These are phyloP conservation scores for Vipera ursinii DNA, from an alignment of 2,797 vertebrate species.

Conservation along the genomic window DNA sequence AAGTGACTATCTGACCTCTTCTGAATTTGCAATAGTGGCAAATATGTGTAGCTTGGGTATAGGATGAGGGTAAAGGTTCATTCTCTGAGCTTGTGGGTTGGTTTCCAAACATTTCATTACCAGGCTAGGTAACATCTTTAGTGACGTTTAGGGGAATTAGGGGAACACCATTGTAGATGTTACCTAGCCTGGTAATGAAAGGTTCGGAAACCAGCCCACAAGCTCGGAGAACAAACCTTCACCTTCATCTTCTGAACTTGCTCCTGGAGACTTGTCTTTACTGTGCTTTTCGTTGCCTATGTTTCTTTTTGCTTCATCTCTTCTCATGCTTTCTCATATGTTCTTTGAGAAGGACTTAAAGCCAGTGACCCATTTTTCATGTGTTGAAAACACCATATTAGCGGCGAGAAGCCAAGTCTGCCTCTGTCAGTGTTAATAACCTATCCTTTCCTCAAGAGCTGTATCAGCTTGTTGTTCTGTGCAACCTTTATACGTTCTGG, in stretches of 20 bases:
- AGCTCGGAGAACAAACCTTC: too few relatives aligned
- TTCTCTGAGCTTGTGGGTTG: too few relatives aligned
- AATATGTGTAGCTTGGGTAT: too few relatives aligned
- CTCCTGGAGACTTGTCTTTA: not conserved
- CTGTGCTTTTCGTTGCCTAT: not conserved
- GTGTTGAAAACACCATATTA: not conserved
- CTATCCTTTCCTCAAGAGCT: conserved; percentile 21
- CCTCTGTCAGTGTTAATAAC: conserved; percentile 25
- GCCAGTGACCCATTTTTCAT: conserved; percentile 54
- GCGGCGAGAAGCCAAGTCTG: conserved; percentile 30
- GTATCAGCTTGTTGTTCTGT: conserved; percentile 28
- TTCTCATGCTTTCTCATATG: not conserved
- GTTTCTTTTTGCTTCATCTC: not conserved
- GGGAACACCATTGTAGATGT: too few relatives aligned
- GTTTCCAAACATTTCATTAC: too few relatives aligned
- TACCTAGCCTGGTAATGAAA: too few relatives aligned
- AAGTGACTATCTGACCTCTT: not conserved
- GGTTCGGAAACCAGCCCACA: too few relatives aligned
- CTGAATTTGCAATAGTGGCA: too few relatives aligned
- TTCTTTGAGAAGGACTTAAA: conserved; percentile 39
- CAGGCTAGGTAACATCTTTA: too few relatives aligned
- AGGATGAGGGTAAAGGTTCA: too few relatives aligned
- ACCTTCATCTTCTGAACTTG: fast-evolving
- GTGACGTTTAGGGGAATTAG: too few relatives aligned
- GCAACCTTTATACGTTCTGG: not conserved